These are phyloP conservation scores for Malurus elegans DNA, from an alignment of 2,113 vertebrate species.

Conservation along the genomic window DNA sequence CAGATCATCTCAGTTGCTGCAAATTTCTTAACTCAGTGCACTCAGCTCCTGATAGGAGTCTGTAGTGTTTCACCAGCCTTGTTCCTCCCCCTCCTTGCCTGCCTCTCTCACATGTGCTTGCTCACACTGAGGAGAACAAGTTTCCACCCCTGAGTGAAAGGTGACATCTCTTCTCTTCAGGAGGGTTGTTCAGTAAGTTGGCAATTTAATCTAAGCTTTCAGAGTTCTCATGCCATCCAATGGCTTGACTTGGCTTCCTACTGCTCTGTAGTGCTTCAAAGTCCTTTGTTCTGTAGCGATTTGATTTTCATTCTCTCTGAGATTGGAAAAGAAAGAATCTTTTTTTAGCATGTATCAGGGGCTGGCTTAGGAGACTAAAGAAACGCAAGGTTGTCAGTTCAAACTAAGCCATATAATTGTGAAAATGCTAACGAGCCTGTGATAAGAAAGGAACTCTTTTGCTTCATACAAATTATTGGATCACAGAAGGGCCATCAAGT, in stretches of 20 bases:
- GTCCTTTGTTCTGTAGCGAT: conserved; percentile 5
- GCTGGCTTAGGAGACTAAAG: not conserved
- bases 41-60: not conserved
- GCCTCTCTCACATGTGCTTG: not conserved
- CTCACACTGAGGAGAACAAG: not conserved
- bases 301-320: conserved; percentile 14
- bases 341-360: not conserved
- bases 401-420: not conserved
- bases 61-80: not conserved
- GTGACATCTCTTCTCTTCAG: conserved; percentile 7
- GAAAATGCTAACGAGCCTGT: not conserved
- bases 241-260: conserved; percentile 17
- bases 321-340: not conserved
- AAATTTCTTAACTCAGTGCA: not conserved
- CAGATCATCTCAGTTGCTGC: not conserved
- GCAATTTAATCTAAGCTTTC: conserved; percentile 16
- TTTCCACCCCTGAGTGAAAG: conserved; percentile 12
- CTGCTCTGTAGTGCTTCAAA: not conserved
- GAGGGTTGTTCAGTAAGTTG: not conserved
- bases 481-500: not conserved
- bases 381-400: not conserved
- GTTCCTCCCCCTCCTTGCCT: not conserved
- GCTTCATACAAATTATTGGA: not conserved
- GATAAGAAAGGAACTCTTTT: not conserved
- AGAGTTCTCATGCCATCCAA: not conserved